phyloP scores from a whole-genome alignment of 2,888 invertebrate genomes.

The Ecliptopera silaceata region DNA sequence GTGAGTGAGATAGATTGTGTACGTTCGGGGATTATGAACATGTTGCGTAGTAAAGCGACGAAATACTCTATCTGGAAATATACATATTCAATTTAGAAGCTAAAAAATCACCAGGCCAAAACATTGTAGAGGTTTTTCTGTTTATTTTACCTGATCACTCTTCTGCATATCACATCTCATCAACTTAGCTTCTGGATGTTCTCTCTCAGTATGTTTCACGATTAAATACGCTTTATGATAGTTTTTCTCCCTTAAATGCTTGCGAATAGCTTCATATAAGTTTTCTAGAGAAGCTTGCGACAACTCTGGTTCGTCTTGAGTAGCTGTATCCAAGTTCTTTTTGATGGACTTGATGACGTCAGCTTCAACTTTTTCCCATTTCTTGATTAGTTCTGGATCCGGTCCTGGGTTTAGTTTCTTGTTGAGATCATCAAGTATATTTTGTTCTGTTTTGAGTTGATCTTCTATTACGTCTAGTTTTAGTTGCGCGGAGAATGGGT shows the following conservation, averaged over 20 bases:
- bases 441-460: constrained; percentile 83
- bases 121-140: background rate
- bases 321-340: constrained; percentile 69
- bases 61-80: constrained; percentile 71
- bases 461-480: constrained; percentile 81
- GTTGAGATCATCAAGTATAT: constrained; percentile 85
- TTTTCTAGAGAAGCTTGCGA: constrained; percentile 74
- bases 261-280: constrained; percentile 69
- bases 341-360: constrained; percentile 77
- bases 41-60: constrained; percentile 69
- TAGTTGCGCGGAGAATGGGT: constrained; percentile 92
- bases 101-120: no score
- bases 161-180: constrained; percentile 75
- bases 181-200: constrained; percentile 74
- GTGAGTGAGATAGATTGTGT: constrained; percentile 56
- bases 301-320: constrained; percentile 74
- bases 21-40: constrained; percentile 68
- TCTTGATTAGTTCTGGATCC: constrained; percentile 69
- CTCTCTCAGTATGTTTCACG: constrained; percentile 74
- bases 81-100: background rate
- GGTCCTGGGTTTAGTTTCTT: constrained; percentile 73
- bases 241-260: constrained; percentile 70
- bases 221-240: constrained; percentile 80
- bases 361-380: constrained; percentile 80
- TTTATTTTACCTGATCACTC: constrained; percentile 68